Evolutionary conservation across 1,140 invertebrate species (phyloP).

Genomic region (Choristoneura fumiferana): DNA sequence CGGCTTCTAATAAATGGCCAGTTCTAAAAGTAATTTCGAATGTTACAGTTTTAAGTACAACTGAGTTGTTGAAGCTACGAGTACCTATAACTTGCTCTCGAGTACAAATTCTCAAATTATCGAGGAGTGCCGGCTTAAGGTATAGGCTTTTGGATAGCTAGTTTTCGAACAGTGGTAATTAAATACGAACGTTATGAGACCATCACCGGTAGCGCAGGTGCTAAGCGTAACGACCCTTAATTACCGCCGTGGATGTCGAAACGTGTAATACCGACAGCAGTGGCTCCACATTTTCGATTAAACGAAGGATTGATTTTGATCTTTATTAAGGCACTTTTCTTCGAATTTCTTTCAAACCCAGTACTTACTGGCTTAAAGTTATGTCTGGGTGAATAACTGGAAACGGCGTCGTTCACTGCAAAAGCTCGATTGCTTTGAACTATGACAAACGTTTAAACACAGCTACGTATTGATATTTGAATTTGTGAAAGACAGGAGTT

Average conservation of each 20-base stretch:
- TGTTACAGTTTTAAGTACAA: neutral
- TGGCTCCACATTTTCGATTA: neutral
- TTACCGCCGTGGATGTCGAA: neutral
- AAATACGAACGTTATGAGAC: constrained; percentile 15
- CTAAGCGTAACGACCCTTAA: neutral
- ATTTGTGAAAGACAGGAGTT: too few relatives aligned
- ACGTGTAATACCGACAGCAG: neutral
- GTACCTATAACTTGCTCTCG: neutral
- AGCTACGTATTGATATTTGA: too few relatives aligned
- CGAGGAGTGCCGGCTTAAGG: neutral
- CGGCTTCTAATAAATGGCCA: constrained; percentile 15
- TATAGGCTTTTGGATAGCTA: neutral
- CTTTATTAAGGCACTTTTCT: too few relatives aligned
- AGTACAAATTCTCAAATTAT: neutral
- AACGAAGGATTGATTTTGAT: constrained; percentile 1
- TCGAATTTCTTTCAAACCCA: too few relatives aligned
- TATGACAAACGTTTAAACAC: too few relatives aligned
- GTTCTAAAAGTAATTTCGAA: constrained; percentile 11
- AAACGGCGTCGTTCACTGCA: too few relatives aligned
- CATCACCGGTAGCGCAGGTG: constrained; percentile 2
- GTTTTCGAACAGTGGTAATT: neutral
- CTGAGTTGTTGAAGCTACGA: neutral
- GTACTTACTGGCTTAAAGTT: too few relatives aligned
- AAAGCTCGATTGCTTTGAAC: too few relatives aligned
- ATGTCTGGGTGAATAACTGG: too few relatives aligned